These are phyloP conservation scores for Anoplopoma fimbria DNA, from an alignment of 2,113 vertebrate species.

Conservation along the genomic window DNA sequence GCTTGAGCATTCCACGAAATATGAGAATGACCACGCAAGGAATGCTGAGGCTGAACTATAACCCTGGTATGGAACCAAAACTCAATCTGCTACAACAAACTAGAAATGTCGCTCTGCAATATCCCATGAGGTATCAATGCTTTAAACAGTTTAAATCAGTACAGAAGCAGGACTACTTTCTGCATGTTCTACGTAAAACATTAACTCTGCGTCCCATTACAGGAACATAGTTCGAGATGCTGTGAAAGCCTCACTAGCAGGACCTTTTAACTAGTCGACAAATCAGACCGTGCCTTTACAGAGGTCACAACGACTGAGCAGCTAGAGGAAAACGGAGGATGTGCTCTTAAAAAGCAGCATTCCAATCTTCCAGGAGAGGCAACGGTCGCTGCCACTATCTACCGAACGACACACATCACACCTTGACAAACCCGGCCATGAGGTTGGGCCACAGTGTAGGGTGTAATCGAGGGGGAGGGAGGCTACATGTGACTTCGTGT, in stretches of 20 bases:
- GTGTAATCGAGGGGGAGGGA: conserved; percentile 31
- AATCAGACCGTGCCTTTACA: conserved; percentile 29
- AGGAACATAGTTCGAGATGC: conserved; percentile 22
- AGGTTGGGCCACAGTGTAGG: conserved; percentile 84
- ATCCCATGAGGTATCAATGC: conserved; percentile 78
- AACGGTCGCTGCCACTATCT: conserved; percentile 59
- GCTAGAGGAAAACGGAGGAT: conserved; percentile 48
- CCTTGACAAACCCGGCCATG: conserved; percentile 90
- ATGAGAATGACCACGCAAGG: conserved; percentile 66
- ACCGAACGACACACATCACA: conserved; percentile 81
- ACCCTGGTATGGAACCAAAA: conserved; percentile 80
- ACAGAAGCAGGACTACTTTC: conserved; percentile 56
- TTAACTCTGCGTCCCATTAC: conserved; percentile 33
- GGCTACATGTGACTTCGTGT: conserved; percentile 87
- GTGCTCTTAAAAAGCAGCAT: conserved; percentile 33
- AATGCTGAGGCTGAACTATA: conserved; percentile 75
- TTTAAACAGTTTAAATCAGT: conserved; percentile 62
- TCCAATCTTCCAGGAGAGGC: conserved; percentile 46
- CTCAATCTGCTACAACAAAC: conserved; percentile 79
- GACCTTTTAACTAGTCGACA: conserved; percentile 14
- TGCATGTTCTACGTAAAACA: conserved; percentile 54
- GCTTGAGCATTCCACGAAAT: conserved; percentile 87
- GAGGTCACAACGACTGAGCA: conserved; percentile 65
- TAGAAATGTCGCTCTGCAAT: conserved; percentile 66
- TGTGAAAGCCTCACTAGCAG: not conserved